Evolutionary conservation across 2,797 vertebrate genomes (phyloP).

Genomic region (Sphenopsis melanotis): DNA sequence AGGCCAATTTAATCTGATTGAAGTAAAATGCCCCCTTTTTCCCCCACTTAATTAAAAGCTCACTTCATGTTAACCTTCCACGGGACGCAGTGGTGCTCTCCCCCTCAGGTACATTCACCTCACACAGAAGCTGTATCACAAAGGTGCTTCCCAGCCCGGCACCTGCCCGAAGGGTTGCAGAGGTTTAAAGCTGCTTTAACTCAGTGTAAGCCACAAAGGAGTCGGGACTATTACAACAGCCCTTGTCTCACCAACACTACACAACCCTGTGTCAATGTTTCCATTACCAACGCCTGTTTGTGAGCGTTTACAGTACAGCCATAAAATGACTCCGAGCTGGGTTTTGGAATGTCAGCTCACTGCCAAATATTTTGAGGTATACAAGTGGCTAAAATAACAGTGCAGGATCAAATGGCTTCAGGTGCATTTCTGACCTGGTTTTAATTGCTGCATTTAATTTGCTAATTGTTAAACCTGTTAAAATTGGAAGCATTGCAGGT

Average conservation of each 20-base stretch:
- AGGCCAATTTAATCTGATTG: conserved; percentile 38
- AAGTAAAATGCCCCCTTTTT: conserved; percentile 15
- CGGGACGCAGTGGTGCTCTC: conserved; percentile 21
- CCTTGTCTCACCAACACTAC: conserved; percentile 52
- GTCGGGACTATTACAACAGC: conserved; percentile 47
- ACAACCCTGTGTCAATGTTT: conserved; percentile 70
- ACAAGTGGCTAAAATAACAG: conserved; percentile 56
- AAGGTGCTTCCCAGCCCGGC: conserved; percentile 64
- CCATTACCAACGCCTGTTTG: conserved; percentile 69
- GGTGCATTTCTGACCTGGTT: conserved; percentile 51
- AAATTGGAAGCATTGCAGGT: conserved; percentile 45
- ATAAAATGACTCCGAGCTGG: conserved; percentile 66
- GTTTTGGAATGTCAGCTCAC: conserved; percentile 22
- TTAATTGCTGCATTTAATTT: conserved; percentile 50
- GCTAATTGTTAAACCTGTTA: conserved; percentile 50
- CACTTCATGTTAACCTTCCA: conserved; percentile 46
- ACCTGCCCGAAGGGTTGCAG: conserved; percentile 33
- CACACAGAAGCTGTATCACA: conserved; percentile 56
- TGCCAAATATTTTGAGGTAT: conserved; percentile 59
- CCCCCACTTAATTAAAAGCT: conserved; percentile 57
- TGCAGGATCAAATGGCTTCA: conserved; percentile 34
- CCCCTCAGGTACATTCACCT: background rate
- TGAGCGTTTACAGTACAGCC: conserved; percentile 62
- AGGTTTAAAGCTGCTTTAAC: conserved; percentile 69
- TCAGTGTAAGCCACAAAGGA: conserved; percentile 66